Evolutionary conservation across 2,797 vertebrate species (phyloP).

Genomic region (Knipowitschia caucasica): DNA sequence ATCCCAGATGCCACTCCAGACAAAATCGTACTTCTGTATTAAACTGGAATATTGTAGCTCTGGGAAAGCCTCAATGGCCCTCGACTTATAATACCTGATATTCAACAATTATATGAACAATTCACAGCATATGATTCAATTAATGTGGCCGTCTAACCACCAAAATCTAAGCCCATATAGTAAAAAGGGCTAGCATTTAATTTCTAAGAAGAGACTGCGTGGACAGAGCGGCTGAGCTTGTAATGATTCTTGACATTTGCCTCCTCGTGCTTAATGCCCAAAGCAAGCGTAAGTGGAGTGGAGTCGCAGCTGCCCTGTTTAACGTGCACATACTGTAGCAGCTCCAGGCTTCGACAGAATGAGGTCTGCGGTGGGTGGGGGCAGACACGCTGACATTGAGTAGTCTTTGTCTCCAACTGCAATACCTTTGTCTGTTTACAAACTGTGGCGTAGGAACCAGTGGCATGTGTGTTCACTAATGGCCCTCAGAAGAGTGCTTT

Average conservation of each 20-base stretch:
- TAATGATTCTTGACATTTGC: conserved; percentile 48
- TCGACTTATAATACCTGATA: no score
- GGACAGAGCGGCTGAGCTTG: conserved; percentile 12
- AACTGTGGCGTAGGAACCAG: background rate
- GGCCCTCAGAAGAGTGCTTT: no score
- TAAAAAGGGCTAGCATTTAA: no score
- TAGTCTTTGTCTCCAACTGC: conserved; percentile 15
- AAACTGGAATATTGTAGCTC: no score
- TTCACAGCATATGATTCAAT: no score
- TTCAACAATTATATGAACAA: no score
- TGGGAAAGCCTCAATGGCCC: no score
- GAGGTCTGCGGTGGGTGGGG: conserved; percentile 46
- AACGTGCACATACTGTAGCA: conserved; percentile 40
- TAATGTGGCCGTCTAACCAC: no score
- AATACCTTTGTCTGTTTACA: conserved; percentile 16
- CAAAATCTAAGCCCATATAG: no score
- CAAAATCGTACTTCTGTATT: no score
- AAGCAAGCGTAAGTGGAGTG: conserved; percentile 50
- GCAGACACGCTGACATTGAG: conserved; percentile 19
- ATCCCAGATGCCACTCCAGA: no score
- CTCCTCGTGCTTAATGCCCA: conserved; percentile 39
- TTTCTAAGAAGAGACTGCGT: background rate
- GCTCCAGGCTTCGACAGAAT: conserved; percentile 55
- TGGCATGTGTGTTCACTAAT: background rate
- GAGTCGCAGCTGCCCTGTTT: conserved; percentile 41